Evolutionary conservation across 2,113 vertebrate species (phyloP).

Genomic region (Megaleporinus macrocephalus): DNA sequence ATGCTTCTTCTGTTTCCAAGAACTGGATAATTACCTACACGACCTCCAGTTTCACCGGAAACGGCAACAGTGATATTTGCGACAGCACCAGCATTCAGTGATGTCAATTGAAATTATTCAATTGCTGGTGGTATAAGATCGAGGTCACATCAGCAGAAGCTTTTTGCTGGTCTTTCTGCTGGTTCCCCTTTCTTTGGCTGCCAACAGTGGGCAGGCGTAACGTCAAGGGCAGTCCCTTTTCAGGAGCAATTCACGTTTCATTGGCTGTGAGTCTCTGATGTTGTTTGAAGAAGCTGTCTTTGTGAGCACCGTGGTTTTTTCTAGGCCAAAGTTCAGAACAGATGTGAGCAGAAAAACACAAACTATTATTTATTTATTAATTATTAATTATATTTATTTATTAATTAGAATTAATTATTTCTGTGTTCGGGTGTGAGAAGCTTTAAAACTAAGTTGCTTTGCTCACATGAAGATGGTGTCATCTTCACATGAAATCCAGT

Average conservation of each 20-base stretch:
- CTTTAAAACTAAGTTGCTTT: neutral
- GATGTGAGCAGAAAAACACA: neutral
- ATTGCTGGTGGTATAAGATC: neutral
- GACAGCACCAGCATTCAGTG: too few relatives aligned
- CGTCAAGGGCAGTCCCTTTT: neutral
- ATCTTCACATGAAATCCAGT: neutral
- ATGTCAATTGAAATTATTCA: neutral
- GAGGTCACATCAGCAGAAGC: neutral
- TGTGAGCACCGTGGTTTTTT: neutral
- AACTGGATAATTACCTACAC: conserved; percentile 2
- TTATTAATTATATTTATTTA: too few relatives aligned
- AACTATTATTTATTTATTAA: too few relatives aligned
- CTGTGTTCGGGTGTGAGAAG: neutral
- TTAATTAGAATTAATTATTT: neutral
- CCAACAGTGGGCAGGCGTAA: neutral
- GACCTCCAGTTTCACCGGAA: conserved; percentile 1
- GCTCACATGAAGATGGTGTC: neutral
- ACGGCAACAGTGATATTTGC: conserved; percentile 3
- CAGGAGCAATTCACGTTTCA: neutral
- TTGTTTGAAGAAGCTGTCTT: neutral
- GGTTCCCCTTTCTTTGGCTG: neutral
- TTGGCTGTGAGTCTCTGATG: neutral
- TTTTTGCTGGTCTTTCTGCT: too few relatives aligned
- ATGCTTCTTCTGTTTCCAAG: neutral
- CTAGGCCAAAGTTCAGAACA: neutral